Evolutionary conservation across 2,113 vertebrate genomes (phyloP).

Genomic region (Syngnathus floridae): DNA sequence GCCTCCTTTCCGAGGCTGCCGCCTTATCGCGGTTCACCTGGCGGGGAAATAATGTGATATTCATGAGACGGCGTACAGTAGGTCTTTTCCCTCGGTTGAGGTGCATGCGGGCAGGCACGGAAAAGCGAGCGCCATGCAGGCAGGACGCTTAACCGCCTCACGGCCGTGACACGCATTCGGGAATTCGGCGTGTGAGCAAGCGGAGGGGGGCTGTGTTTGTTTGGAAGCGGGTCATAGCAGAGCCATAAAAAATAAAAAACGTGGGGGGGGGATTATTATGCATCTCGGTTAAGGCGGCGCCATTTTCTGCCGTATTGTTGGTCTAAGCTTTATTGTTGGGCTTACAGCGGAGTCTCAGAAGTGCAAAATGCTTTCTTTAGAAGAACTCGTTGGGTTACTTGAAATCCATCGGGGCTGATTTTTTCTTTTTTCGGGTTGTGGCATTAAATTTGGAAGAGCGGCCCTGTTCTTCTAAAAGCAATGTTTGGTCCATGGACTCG

Average conservation of each 20-base stretch:
- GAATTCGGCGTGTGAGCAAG: constrained; percentile 34
- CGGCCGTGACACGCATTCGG: constrained; percentile 47
- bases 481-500: not conserved
- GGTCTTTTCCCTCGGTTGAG: constrained; percentile 38
- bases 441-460: not conserved
- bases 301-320: constrained; percentile 26
- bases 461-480: not conserved
- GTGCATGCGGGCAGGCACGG: constrained; percentile 32
- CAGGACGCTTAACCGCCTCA: constrained; percentile 19
- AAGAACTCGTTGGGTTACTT: not conserved
- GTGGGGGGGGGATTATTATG: constrained; percentile 24
- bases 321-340: not conserved
- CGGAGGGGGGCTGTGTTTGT: constrained; percentile 43
- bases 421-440: not conserved
- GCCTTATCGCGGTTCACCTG: constrained; percentile 49
- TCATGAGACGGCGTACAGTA: constrained; percentile 49
- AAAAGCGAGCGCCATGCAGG: constrained; percentile 37
- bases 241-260: constrained; percentile 21
- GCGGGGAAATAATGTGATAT: constrained; percentile 55
- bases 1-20: constrained; percentile 35
- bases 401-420: not conserved
- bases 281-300: constrained; percentile 38
- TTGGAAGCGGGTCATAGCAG: constrained; percentile 48
- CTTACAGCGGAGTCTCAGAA: not conserved
- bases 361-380: not conserved